Conservation (phyloP, 2,888 invertebrate genomes). For the Boloria euphrosyne region DNA sequence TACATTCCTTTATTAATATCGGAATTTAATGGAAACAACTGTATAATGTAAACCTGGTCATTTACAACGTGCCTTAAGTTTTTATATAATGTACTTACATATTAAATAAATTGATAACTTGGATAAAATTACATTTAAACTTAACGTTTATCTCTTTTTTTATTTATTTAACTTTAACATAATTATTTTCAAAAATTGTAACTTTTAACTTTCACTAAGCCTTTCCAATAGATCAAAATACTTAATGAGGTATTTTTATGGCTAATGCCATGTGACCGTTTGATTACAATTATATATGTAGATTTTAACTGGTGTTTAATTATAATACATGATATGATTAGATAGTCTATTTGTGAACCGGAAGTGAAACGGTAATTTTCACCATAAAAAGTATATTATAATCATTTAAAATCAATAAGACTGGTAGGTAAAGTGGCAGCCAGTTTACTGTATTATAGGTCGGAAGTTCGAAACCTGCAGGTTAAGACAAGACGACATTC, state of each 20-base stretch:
- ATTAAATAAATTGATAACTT: no score
- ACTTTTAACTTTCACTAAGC: no score
- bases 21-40: slow-evolving; percentile 64
- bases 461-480: background rate
- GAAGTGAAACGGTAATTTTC: slow-evolving; percentile 13
- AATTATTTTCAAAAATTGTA: no score
- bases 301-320: slow-evolving; percentile 11
- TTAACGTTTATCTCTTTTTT: no score
- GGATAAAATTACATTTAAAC: background rate
- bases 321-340: slow-evolving; percentile 17
- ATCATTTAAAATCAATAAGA: slow-evolving; percentile 4
- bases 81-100: slow-evolving; percentile 5
- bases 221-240: no score
- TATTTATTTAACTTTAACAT: no score
- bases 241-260: no score
- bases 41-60: slow-evolving; percentile 17
- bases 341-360: slow-evolving; percentile 1
- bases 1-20: slow-evolving; percentile 48
- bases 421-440: background rate
- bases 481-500: background rate
- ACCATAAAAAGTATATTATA: background rate
- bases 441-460: slow-evolving; percentile 12
- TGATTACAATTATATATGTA: slow-evolving; percentile 20
- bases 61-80: slow-evolving; percentile 5
- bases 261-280: slow-evolving; percentile 10